Percentiles rank a stretch among this genome's conserved stretches.
phyloP scores from a whole-genome alignment of 2,797 vertebrate species.

The Amblyopsis hoosieri region DNA sequence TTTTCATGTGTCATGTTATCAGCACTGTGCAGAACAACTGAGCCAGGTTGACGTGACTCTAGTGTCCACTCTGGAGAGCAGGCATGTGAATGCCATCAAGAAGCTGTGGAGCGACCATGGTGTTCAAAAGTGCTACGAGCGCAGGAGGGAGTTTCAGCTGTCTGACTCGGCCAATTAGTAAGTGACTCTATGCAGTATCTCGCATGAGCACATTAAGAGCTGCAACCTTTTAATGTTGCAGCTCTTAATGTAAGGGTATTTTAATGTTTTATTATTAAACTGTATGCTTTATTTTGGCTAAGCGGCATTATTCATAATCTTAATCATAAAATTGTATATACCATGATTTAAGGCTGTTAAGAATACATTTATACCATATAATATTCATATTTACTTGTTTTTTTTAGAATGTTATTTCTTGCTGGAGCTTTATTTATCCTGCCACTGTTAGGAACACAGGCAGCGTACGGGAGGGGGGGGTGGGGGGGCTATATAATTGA shows the following conservation, averaged over 20 bases:
- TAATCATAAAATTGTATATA: too few species aligned
- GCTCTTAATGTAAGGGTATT: not conserved
- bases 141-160: conserved; percentile 85
- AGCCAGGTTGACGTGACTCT: conserved; percentile 71
- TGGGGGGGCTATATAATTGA: too few species aligned
- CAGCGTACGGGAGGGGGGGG: too few species aligned
- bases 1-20: conserved; percentile 29
- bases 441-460: not conserved
- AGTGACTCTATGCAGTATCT: conserved; percentile 43
- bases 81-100: conserved; percentile 80
- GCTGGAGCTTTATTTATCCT: not conserved
- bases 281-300: not conserved
- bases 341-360: too few species aligned
- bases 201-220: not conserved
- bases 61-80: conserved; percentile 63
- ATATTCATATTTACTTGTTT: not conserved
- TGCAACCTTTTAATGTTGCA: not conserved
- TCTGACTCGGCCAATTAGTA: conserved; percentile 89
- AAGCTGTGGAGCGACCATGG: conserved; percentile 83
- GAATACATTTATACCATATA: not conserved
- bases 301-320: too few species aligned
- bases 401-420: not conserved
- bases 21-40: conserved; percentile 77
- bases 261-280: not conserved
- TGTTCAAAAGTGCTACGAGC: conserved; percentile 83